Evolutionary conservation across 2,888 invertebrate genomes (phyloP), one percentile per base, ranked within the genome.

Genomic region (Vannuccia rotundouncinata): DNA sequence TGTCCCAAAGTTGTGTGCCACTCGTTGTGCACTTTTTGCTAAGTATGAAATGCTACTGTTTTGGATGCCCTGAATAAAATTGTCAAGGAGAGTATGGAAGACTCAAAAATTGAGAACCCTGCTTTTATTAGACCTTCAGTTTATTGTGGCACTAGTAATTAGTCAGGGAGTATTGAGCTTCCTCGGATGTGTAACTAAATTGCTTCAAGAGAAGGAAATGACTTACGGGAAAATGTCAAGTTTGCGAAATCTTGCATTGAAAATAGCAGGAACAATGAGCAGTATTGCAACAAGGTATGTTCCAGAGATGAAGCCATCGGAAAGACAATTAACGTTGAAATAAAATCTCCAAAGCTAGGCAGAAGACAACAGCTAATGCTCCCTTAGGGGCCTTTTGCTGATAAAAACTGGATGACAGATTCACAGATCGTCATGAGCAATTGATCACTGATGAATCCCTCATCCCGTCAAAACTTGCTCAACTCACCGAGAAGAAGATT

Each of bases 361-460:
- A 27, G 66, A 66, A 66, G 66, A 66, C 66, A 66, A 66, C 66
- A 66, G 66, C 66, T 66, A 66, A 66, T 66, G 66, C 66, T 66
- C 25, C 66, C 66, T 66, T 27, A 22, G 66, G 66, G 25, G 66
- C 66, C 66, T 66, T 66, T 66, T 66, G 66, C 66, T 66, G 66
- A 66, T 66, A 17, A 66, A 17, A 66, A 66, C 66, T 66, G 66
- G 66, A 66, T 66, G 66, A 66, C 66, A 66, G 66, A 66, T 66
- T 66, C 66, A 66, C 66, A 66, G 66, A 66, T 66, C 66, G 66
- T 66, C 66, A 66, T 66, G 66, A 66, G 66, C 66, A 66, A 66
- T 66, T 66, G 66, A 66, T 66, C 13, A 27, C 66, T 66, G 66
- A 17, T 66, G 22, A 66, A 66, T 66, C 22, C 66, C 66, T 66